phyloP scores from a whole-genome alignment of 1,140 invertebrate genomes.

The Pentalonia nigronervosa region DNA sequence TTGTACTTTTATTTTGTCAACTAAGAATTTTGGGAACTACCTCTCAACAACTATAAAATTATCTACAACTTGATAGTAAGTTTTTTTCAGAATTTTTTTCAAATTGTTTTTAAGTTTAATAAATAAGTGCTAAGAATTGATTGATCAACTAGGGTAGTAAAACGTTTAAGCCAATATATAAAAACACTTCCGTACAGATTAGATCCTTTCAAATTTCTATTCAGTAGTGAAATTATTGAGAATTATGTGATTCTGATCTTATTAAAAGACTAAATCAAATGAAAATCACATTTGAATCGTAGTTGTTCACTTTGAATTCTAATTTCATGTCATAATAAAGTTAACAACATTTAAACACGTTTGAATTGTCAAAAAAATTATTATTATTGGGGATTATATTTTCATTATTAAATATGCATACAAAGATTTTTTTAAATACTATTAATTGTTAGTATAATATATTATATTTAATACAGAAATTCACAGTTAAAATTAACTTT shows the following conservation, averaged over 20 bases:
- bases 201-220: no score
- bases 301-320: no score
- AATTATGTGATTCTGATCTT: not conserved
- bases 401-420: not conserved
- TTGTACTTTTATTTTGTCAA: no score
- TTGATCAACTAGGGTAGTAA: no score
- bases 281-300: not conserved
- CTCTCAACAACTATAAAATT: no score
- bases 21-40: no score
- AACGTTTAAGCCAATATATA: no score
- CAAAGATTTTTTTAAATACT: not conserved
- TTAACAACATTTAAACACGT: not conserved
- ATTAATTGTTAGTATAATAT: not conserved
- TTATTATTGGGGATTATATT: not conserved
- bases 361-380: not conserved
- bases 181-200: no score
- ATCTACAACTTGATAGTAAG: no score
- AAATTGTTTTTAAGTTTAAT: no score
- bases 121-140: no score
- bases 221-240: not conserved
- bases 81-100: no score
- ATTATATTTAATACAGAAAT: not conserved
- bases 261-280: not conserved
- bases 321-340: not conserved
- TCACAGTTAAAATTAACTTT: not conserved